Evolutionary conservation across 2,888 invertebrate species (phyloP), one percentile per base, ranked within the genome.

Genomic region (Morinoia aosen): DNA sequence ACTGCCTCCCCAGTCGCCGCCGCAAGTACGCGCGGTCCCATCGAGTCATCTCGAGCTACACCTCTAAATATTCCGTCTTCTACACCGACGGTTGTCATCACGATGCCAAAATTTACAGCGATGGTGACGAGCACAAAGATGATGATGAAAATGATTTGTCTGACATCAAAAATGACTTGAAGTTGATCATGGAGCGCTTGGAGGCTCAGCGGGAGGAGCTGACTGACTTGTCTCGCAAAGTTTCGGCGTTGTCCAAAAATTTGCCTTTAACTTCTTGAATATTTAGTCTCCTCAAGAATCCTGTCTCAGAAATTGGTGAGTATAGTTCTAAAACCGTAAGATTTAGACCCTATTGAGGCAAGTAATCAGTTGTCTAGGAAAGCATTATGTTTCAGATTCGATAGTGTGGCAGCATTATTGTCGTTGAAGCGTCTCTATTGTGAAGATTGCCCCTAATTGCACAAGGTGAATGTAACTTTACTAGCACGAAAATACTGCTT

Each of bases 1-100:
- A 95, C 19, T 96, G 96, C 56, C 95, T 96, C 40, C 96, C 96
- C 5, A 8, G 10, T 2, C n/a, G 12, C 33, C 58, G 95, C 2
- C 58, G 64, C 40, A 61, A 58, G 40, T 64, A 64, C 16, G 64
- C 95, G 19, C 93, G 93, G n/a, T 93, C 93, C 5, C 93, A 57
- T 33, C 57, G 93, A 56, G 93, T 93, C 5, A 33, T 33, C 33
- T 57, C 48, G 56, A 93, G 25, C 33, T 58, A 14, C 93, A 33
- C 19, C 57, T 58, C 93, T 0, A 93, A 93, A 57, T 25, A 14
- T 14, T 56, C 93, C 11, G 57, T 93, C 0, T 93, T 93, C 93
- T 93, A 93, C 19, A 93, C 93, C 5, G 56, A 56, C 58, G 5
- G 57, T 16, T 57, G 57, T 33, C 33, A 33, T 1, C 57, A 57